Evolutionary conservation across 2,888 invertebrate genomes (phyloP), one percentile per base, ranked within the genome.

Genomic region (Eueremaeus valkanovi): DNA sequence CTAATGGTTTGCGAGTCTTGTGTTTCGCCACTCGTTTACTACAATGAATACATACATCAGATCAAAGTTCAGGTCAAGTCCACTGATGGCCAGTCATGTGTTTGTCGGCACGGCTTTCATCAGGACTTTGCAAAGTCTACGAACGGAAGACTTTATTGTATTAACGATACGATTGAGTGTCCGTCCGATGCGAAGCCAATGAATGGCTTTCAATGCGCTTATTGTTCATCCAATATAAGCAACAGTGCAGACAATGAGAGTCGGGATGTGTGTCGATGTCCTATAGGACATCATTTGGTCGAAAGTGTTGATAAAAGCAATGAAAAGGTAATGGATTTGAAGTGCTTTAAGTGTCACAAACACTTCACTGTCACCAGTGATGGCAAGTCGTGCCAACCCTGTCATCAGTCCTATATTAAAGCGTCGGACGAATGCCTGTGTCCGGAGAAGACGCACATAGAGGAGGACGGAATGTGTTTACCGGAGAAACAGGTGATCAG

Each of bases 1-100:
- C 21, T 11, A 55, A 24, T 55, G 55, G n/a, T n/a, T n/a, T 51
- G 51, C 21, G n/a, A 51, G 51, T 51, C 83, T 86, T 95, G 77
- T 95, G 51, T 51, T 51, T 21, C 51, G 8, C 51, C 51, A 18
- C 51, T 21, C 21, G 3, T 8, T n/a, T 51, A n/a, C 51, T n/a
- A 27, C 61, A 61, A 27, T 13, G 31, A 61, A 6, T 21, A 5
- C 2, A 16, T 31, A 13, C 13, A 61, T 27, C 61, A 61, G 21
- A 29, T 9, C 11, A 31, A 61, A 31, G 16, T 29, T 31, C 61
- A 61, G 31, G 13, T 61, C 61, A 61, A 18, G 11, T 61, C 61
- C 3, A 13, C 5, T 13, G 61, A 61, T 61, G 27, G 61, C 27
- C 3, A 29, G 27, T 61, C 95, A 2, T 72, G 72, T 49, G 45